phyloP scores from a whole-genome alignment of 2,113 vertebrate genomes.

The Phylloscopus whistleri region DNA sequence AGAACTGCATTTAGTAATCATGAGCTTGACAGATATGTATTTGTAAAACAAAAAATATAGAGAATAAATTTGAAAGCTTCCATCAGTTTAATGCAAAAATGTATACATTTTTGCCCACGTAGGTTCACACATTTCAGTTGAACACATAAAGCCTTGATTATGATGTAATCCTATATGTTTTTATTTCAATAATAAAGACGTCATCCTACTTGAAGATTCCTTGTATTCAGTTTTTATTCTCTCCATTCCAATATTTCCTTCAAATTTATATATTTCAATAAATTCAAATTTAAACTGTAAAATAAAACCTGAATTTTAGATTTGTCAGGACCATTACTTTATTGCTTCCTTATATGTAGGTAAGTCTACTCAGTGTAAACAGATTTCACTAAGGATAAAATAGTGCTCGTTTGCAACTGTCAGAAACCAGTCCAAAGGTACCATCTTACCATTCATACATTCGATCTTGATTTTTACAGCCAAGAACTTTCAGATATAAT shows the following conservation, averaged over 20 bases:
- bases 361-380: not conserved
- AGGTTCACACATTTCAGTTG: slow-evolving; percentile 19
- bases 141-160: slow-evolving; percentile 33
- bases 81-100: slow-evolving; percentile 21
- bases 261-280: not conserved
- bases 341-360: not conserved
- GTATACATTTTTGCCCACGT: not conserved
- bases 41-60: slow-evolving; percentile 10
- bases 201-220: not conserved
- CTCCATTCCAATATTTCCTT: not conserved
- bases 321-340: not conserved
- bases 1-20: slow-evolving; percentile 75
- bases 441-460: not conserved
- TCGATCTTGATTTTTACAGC: not conserved
- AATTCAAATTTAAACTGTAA: not conserved
- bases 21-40: slow-evolving; percentile 66
- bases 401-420: not conserved
- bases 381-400: not conserved
- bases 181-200: not conserved
- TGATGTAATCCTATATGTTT: not conserved
- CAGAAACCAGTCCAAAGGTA: not conserved
- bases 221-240: not conserved
- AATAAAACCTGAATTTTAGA: not conserved
- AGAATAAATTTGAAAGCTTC: slow-evolving; percentile 19
- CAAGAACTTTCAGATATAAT: not conserved